phyloP scores from a whole-genome alignment of 2,113 vertebrate species.

The Anhinga anhinga region DNA sequence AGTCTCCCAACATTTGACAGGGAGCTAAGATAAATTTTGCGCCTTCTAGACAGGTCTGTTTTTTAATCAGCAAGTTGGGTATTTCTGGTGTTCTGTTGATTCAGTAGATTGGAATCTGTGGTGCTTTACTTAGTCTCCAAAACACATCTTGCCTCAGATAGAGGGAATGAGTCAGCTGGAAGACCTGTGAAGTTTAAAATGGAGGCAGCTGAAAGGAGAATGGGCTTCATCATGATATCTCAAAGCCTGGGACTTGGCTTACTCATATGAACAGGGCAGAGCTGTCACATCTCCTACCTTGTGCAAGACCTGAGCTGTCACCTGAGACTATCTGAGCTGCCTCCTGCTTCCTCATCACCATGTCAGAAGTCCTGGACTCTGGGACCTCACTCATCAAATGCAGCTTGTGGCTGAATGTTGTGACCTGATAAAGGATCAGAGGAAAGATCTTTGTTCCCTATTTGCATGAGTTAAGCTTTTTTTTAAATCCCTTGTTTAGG shows the following conservation, averaged over 20 bases:
- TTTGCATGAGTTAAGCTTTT: background rate
- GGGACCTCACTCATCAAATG: background rate
- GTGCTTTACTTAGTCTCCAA: background rate
- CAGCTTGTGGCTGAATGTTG: background rate
- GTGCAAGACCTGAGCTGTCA: background rate
- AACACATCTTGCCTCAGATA: background rate
- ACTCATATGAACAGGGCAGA: background rate
- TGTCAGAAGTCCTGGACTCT: background rate
- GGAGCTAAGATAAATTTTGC: background rate
- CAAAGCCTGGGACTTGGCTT: background rate
- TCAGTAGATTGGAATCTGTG: background rate
- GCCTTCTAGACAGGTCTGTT: background rate
- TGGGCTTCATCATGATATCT: rapidly evolving
- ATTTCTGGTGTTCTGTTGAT: background rate
- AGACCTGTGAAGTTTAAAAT: background rate
- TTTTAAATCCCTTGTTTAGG: background rate
- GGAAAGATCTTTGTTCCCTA: background rate
- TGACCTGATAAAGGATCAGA: background rate
- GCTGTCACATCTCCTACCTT: background rate
- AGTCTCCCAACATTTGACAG: background rate
- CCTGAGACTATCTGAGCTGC: background rate
- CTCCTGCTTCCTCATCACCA: background rate
- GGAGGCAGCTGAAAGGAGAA: background rate
- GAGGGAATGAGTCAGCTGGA: background rate
- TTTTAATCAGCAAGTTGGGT: background rate